Evolutionary conservation across 2,113 vertebrate species (phyloP), one percentile per base, ranked within the genome.

Genomic region (Tragelaphus imberbis): DNA sequence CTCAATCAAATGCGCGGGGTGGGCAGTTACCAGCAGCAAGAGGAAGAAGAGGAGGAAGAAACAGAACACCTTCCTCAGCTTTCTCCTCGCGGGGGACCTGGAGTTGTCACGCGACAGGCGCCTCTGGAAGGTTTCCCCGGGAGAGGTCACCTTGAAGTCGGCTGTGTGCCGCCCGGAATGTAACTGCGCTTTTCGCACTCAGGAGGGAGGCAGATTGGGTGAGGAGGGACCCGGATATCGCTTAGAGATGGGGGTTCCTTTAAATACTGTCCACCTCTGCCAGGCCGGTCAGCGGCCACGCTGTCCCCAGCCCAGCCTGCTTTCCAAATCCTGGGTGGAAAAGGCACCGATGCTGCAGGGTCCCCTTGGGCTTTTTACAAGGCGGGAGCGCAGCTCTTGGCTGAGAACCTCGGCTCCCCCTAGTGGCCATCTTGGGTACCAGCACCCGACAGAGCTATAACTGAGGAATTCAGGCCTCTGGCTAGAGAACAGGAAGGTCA

Each of bases 321-420:
- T 68, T 27, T 81, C 17, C 2, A 25, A 59, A 65, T 55, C 58
- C 11, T 1, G 1, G 8, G 14, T 1, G 9, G 19, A 28, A 82
- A 95, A 33, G 17, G 56, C 40, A 36, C 4, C 0, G n/a, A 55
- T 0, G 81, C 27, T 2, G 9, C 59, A 4, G 5, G 47, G 4
- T 21, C 8, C 49, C 21, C 68, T 5, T 12, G 21, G 7, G 21
- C 6, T 36, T 55, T 23, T 7, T 10, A 1, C 3, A 1, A 2
- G 0, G 21, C 0, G 2, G 40, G n/a, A 85, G 56, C 23, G 36
- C 49, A n/a, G 16, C 12, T 17, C 53, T 93, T 97, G 85, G 55
- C 92, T 0, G 82, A 63, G 96, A 75, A 36, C 79, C 25, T 49
- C 23, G 59, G 77, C 95, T 90, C 96, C 96, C 84, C 23, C 97